A percentile compares a stretch with the other conserved stretches of the same genome.
phyloP scores from a whole-genome alignment of 2,113 vertebrate species.

The Turdus rufiventris region DNA sequence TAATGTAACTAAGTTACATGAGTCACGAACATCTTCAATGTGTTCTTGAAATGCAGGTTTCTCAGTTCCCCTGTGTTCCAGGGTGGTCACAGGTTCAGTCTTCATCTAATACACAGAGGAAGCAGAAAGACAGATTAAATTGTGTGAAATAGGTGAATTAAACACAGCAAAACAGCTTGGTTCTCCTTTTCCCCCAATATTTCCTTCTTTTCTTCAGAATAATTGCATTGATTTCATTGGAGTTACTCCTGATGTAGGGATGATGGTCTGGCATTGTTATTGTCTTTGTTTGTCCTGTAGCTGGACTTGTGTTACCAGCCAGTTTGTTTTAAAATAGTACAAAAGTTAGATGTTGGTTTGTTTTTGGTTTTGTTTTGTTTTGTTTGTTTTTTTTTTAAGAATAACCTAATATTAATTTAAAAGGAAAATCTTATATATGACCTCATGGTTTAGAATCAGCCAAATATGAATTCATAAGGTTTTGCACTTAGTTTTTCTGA shows the following conservation, averaged over 20 bases:
- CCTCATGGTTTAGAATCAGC: background rate
- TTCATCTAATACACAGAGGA: background rate
- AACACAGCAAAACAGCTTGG: background rate
- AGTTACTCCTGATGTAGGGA: background rate
- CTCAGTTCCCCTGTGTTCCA: background rate
- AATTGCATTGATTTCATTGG: background rate
- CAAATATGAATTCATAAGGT: background rate
- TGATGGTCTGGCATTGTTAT: background rate
- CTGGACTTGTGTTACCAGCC: background rate
- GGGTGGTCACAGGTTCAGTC: background rate
- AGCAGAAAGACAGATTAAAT: background rate
- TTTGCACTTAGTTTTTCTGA: background rate
- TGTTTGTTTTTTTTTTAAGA: background rate
- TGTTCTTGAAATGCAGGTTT: background rate
- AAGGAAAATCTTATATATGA: background rate
- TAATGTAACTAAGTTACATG: background rate
- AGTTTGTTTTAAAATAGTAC: background rate
- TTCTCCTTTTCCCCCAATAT: background rate
- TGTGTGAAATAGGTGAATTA: background rate
- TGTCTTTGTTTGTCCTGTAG: background rate
- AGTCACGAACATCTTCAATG: accelerated
- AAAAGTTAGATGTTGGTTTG: background rate
- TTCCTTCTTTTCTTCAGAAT: background rate
- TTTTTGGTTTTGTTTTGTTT: background rate
- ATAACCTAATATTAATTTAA: background rate